Conservation (phyloP, 1,140 invertebrate species). For the Polypedilum vanderplanki region DNA sequence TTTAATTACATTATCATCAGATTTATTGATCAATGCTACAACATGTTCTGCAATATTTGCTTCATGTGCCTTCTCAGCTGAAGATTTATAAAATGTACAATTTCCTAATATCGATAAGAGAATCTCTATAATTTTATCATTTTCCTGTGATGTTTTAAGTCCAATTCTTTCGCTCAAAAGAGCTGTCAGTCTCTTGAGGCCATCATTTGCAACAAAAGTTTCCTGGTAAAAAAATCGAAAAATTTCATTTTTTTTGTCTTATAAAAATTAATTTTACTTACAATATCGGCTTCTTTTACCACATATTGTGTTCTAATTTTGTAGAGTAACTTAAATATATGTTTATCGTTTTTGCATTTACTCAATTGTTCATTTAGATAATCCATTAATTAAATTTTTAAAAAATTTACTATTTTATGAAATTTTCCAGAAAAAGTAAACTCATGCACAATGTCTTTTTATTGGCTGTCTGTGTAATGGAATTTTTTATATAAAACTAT, state of each 20-base stretch:
- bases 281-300: neutral
- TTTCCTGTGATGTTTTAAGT: neutral
- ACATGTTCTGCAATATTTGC: neutral
- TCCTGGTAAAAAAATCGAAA: neutral
- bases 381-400: neutral
- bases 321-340: neutral
- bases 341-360: neutral
- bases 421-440: neutral
- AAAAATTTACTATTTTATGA: neutral
- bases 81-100: neutral
- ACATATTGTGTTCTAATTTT: neutral
- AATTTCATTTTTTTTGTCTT: neutral
- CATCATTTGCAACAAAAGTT: neutral
- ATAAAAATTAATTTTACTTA: neutral
- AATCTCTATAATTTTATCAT: neutral
- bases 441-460: neutral
- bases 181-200: neutral
- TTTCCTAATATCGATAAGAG: neutral
- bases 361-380: neutral
- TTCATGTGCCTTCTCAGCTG: neutral
- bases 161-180: neutral
- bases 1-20: neutral
- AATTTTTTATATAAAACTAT: too few species aligned
- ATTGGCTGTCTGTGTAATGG: too few species aligned
- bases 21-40: neutral